A percentile compares a stretch with the other conserved stretches of the same genome.
These are phyloP conservation scores for Labia minor DNA, from an alignment of 2,888 invertebrate genomes.

Conservation along the genomic window DNA sequence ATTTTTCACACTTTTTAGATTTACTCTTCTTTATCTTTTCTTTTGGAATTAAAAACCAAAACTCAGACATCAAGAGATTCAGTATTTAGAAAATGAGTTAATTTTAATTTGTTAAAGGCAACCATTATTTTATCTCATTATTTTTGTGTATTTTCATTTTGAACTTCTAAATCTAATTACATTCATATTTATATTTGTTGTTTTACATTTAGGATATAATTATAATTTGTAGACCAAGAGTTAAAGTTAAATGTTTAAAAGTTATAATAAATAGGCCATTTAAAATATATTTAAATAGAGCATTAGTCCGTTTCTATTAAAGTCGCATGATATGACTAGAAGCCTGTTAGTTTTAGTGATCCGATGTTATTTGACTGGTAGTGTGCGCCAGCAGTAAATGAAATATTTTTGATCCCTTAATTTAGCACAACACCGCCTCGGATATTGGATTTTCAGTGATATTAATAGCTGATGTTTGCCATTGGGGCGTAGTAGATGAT, in stretches of 20 bases:
- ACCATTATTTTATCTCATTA: not conserved
- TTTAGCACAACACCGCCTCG: slow-evolving; percentile 61
- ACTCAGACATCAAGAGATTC: not conserved
- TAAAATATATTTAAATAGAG: slow-evolving; percentile 1
- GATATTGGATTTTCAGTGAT: slow-evolving; percentile 72
- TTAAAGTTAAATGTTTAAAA: not conserved
- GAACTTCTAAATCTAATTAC: not conserved
- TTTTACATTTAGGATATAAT: not conserved
- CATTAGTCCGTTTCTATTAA: not conserved
- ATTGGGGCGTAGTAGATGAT: slow-evolving; percentile 36
- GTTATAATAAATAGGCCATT: not conserved
- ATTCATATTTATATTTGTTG: not conserved
- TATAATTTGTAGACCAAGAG: not conserved
- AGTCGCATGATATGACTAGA: not conserved
- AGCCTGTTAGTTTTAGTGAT: not conserved
- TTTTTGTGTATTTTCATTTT: not conserved
- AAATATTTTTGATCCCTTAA: not conserved
- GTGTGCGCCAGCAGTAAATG: not conserved
- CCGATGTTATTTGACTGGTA: slow-evolving; percentile 9
- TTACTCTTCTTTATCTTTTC: too few relatives aligned
- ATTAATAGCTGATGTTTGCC: slow-evolving; percentile 54
- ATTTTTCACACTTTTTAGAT: too few relatives aligned
- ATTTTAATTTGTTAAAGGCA: not conserved
- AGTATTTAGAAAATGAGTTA: not conserved
- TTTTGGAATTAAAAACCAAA: not conserved